Evolutionary conservation across 1,140 invertebrate species (phyloP), one percentile per base, ranked within the genome.

Genomic region (Phortica variegata): DNA sequence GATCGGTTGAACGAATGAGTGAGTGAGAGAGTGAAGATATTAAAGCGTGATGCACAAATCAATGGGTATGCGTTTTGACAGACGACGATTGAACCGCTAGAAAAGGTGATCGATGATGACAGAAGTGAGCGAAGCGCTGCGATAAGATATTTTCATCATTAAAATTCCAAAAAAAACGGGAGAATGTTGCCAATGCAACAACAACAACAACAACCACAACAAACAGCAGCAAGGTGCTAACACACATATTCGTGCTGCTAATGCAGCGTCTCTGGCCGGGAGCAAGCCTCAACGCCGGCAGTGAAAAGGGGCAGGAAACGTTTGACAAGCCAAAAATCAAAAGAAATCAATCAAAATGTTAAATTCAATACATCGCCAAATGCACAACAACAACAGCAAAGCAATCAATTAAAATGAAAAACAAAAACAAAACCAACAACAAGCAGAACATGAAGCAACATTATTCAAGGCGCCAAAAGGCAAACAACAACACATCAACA

Each of bases 271-370:
- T 55, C 5, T 26, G 5, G 23, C 23, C 10, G 23, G 5, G 23
- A 26, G 5, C 5, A 26, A 26, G 23, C 23, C 5, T 6, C 23
- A 26, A 26, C 23, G 10, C 10, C 10, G 5, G 23, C 23, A 5
- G n/a, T n/a, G n/a, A n/a, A n/a, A n/a, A 26, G 10, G 10, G 23
- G 23, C 23, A 26, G 23, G 5, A n/a, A n/a, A n/a, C n/a, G n/a
- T n/a, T n/a, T n/a, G n/a, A n/a, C n/a, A n/a, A 55, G 58, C 58
- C 65, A 61, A 68, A 68, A 68, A 63, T 68, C 60, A 68, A 60
- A 68, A 68, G 63, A 68, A 68, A 68, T 68, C 63, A 68, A 68
- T 68, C 63, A 68, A 68, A 68, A 68, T 68, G 63, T 63, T 63
- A 68, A 60, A 68, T 68, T 68, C 63, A 60, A 68, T 63, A 38